A percentile compares a stretch with the other conserved stretches of the same genome.
Evolutionary conservation across 2,888 invertebrate species (phyloP).

Genomic region (Spicauda simplicius): DNA sequence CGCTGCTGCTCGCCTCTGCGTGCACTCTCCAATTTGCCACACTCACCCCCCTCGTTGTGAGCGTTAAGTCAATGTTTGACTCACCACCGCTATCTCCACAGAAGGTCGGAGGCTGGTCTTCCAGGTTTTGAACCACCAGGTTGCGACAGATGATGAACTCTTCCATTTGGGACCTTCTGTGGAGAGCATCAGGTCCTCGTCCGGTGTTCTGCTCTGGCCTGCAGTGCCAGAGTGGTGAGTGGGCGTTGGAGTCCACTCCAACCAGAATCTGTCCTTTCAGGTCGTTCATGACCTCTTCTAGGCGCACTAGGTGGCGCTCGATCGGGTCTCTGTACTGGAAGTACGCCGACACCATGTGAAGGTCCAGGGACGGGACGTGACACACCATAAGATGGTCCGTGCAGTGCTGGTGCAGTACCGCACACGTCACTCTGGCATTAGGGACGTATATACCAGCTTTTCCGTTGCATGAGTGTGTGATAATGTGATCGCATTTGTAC

Average conservation of each 20-base stretch:
- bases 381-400: slow-evolving; percentile 26
- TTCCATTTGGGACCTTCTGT: slow-evolving; percentile 39
- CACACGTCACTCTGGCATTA: neutral
- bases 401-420: slow-evolving; percentile 40
- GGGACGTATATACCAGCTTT: slow-evolving; percentile 12
- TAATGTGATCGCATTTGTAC: neutral
- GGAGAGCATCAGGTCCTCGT: slow-evolving; percentile 25
- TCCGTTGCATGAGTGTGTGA: neutral
- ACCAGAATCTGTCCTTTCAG: slow-evolving; percentile 35
- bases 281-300: slow-evolving; percentile 26
- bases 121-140: no score
- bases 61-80: no score
- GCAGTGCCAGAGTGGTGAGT: slow-evolving; percentile 44
- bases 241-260: slow-evolving; percentile 46
- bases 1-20: no score
- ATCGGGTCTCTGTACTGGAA: slow-evolving; percentile 43
- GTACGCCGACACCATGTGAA: slow-evolving; percentile 42
- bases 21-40: no score
- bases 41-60: no score
- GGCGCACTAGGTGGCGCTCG: slow-evolving; percentile 14
- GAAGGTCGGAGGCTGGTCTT: no score
- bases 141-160: slow-evolving; percentile 23
- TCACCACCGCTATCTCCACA: no score
- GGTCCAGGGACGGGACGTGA: slow-evolving; percentile 38
- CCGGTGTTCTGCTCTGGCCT: slow-evolving; percentile 21